A percentile compares a stretch with the other conserved stretches of the same genome.
Conservation (phyloP, 1,140 invertebrate species). For the Armadillidium nasatum region DNA sequence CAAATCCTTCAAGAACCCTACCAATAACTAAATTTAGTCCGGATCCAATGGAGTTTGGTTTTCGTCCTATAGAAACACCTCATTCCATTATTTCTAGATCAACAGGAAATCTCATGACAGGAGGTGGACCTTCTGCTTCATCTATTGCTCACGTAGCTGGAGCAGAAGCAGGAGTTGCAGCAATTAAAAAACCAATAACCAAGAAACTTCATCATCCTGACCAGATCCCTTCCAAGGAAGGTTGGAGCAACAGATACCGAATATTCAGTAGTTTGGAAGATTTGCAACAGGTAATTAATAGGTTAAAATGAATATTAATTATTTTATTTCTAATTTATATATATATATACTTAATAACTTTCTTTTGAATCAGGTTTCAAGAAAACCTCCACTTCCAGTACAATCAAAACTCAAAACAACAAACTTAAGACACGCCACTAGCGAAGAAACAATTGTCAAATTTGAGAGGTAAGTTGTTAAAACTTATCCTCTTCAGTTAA, state of each 20-base stretch:
- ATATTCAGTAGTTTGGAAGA: conserved; percentile 32
- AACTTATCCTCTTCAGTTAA: too few species aligned
- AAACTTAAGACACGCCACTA: conserved; percentile 36
- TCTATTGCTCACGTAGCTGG: conserved; percentile 35
- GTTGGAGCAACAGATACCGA: background rate
- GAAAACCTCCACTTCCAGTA: conserved; percentile 36
- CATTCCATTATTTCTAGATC: conserved; percentile 39
- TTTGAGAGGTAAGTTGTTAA: background rate
- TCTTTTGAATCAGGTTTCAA: conserved; percentile 32
- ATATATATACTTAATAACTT: background rate
- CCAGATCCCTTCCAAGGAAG: background rate
- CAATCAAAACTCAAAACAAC: conserved; percentile 9
- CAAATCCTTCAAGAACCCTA: conserved; percentile 28
- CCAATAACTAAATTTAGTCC: conserved; percentile 43
- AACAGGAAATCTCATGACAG: conserved; percentile 33
- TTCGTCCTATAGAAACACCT: conserved; percentile 39
- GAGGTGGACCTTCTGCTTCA: conserved; percentile 31
- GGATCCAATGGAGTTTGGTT: conserved; percentile 44
- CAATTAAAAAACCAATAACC: background rate
- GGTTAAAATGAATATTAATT: background rate
- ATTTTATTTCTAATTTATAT: background rate
- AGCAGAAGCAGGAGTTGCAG: conserved; percentile 36
- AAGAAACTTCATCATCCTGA: background rate
- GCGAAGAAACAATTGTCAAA: conserved; percentile 32
- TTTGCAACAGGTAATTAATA: conserved; percentile 36